A percentile compares a stretch with the other conserved stretches of the same genome.
These are phyloP conservation scores for Drosophila nigromelanica DNA, from an alignment of 1,140 invertebrate species.

Conservation along the genomic window DNA sequence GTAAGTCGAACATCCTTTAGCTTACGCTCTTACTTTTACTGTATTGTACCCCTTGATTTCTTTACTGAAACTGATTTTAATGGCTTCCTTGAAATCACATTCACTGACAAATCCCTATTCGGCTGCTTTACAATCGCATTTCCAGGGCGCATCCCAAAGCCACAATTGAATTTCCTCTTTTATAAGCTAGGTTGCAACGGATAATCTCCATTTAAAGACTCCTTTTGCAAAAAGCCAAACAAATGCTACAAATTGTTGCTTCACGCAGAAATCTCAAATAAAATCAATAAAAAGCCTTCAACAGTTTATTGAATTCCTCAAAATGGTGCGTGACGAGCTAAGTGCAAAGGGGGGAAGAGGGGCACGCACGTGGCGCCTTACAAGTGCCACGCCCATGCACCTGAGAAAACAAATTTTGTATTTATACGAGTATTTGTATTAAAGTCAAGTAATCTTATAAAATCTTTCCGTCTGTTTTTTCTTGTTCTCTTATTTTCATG, in stretches of 20 bases:
- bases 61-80: constrained; percentile 18
- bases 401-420: constrained; percentile 64
- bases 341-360: background rate
- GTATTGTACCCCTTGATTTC: constrained; percentile 5
- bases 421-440: constrained; percentile 39
- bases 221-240: constrained; percentile 32
- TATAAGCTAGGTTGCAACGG: constrained; percentile 9
- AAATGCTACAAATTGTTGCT: constrained; percentile 55
- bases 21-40: background rate
- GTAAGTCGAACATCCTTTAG: background rate
- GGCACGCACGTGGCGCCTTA: constrained; percentile 3
- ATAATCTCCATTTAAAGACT: constrained; percentile 31
- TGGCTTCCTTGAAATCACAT: constrained; percentile 2
- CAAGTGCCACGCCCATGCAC: constrained; percentile 53
- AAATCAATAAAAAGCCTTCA: constrained; percentile 25
- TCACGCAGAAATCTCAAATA: background rate
- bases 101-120: constrained; percentile 16
- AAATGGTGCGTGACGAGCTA: background rate
- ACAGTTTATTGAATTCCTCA: constrained; percentile 60
- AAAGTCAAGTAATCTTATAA: constrained; percentile 70
- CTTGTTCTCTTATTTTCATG: constrained; percentile 56
- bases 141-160: constrained; percentile 12
- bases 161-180: constrained; percentile 52
- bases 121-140: constrained; percentile 46
- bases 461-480: constrained; percentile 55